These are phyloP conservation scores for Tipula unca DNA, from an alignment of 2,888 invertebrate genomes.

Conservation along the genomic window DNA sequence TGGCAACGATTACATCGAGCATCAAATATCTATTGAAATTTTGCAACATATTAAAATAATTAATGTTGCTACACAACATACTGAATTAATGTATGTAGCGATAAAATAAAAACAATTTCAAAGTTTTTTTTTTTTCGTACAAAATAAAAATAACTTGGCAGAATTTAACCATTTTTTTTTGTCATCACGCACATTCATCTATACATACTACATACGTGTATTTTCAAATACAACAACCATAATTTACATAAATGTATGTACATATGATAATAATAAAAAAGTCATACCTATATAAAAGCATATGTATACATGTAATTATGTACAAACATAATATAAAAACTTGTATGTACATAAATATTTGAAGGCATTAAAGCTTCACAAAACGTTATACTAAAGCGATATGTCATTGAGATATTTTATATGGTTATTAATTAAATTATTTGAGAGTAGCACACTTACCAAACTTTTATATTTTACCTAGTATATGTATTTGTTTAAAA, in stretches of 20 bases:
- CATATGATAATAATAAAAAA: not conserved
- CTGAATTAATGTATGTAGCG: too few relatives aligned
- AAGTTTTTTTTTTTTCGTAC: not conserved
- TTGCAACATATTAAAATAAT: conserved; percentile 8
- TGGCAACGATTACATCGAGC: not conserved
- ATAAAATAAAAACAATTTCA: not conserved
- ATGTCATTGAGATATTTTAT: not conserved
- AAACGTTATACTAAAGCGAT: not conserved
- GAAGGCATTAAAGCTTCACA: not conserved
- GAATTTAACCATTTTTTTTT: not conserved
- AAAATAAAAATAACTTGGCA: not conserved
- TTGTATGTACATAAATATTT: not conserved
- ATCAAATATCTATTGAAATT: not conserved
- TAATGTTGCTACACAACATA: not conserved
- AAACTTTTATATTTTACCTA: not conserved
- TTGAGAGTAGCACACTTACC: not conserved
- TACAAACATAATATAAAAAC: not conserved
- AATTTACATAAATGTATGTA: not conserved
- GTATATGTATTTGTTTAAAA: not conserved
- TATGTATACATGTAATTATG: not conserved
- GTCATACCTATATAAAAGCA: not conserved
- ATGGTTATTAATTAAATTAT: not conserved
- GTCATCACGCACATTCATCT: not conserved
- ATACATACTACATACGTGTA: not conserved
- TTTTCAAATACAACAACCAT: not conserved